Evolutionary conservation across 2,797 vertebrate genomes (phyloP), one percentile per base, ranked within the genome.

Genomic region (Liparis tanakae): DNA sequence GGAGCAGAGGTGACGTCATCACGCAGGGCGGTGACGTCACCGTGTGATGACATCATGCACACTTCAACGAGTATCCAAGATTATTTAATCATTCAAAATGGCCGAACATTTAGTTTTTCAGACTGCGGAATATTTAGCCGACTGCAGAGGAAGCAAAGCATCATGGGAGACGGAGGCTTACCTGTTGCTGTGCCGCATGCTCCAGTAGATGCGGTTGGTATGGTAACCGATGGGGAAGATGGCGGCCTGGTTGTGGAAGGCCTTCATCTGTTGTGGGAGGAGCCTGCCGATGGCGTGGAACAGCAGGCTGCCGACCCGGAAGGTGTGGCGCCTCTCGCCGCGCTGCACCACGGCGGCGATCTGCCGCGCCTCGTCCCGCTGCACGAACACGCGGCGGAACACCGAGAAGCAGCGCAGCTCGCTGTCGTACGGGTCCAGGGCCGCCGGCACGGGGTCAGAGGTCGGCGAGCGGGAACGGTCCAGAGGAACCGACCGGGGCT

Each of bases 191-290:
- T 97, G 93, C 7, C 98, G 94, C 70, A 94, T 98, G 91, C 98
- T 99, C 98, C 98, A 99, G 90, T 99, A 99, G 50, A 99, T 79
- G 46, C 97, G 94, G 93, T 96, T 98, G 91, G 97, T 95, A 55
- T 97, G 96, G 7, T 97, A 99, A 1, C 98, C 97, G 13, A 97
- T 91, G 0, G 98, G 97, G 79, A 96, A 99, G 83, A 99, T 97
- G 15, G 97, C 96, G 1, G 91, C 79, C 1, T 93, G 55, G 0
- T 94, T 96, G 90, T 99, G 98, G 93, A 99, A 99, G 2, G 90
- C 82, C 46, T 86, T 92, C 95, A 98, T 97, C 91, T 99, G 98
- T 61, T 97, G 96, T 0, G 98, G 97, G 61, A 98, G 95, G 77
- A 99, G 96, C 88, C 98, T 94, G 0, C 98, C 98, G 0, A 99